Base-by-base conservation (phyloP, 2,113 vertebrate species). In the Chlorocebus sabaeus region DNA sequence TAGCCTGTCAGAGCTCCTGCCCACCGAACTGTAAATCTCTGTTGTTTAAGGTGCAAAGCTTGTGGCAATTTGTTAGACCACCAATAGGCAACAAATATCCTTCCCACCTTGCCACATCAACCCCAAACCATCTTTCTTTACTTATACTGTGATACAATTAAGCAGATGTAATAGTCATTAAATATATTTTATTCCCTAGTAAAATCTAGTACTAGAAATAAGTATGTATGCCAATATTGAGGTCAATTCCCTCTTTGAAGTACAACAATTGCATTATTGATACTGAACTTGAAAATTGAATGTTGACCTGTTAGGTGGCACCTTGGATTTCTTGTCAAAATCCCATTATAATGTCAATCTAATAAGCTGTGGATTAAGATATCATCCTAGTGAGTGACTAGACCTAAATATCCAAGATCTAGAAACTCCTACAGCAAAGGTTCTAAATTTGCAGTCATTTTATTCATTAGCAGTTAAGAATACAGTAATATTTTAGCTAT, bases 401-500 rank as follows among this genome's bases (percentile, higher is more conserved):
- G 64, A 99, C 99, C 0, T 98, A 99, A 43, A 99, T 99, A 97
- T 98, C 98, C 22, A 99, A 99, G 95, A 99, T 99, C 78, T 99
- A 99, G 97, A 99, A 99, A 1, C 97, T 99, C 32, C 96, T 98
- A 32, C 97, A 98, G 81, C 98, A 98, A 8, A 99, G 0, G 98
- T 99, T 91, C 23, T 85, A 85, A 96, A 79, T 90, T 48, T 89
- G 43, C n/a, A 72, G 11, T 1, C 16, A 76, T 13, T 91, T 84
- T 84, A 67, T 32, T 70, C 83, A 57, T 40, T 96, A 79, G 73
- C 32, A 89, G 59, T 86, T 94, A 57, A 67, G 40, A 80, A 61
- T 40, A 67, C 40, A 88, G 61, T 35, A 38, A 35, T 22, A 50
- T 72, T 50, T 48, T 22, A 82, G 43, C 22, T 52, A 40, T 94